Percentiles rank a stretch among this genome's conserved stretches.
phyloP scores from a whole-genome alignment of 2,888 invertebrate species.

The Xylota segnis region DNA sequence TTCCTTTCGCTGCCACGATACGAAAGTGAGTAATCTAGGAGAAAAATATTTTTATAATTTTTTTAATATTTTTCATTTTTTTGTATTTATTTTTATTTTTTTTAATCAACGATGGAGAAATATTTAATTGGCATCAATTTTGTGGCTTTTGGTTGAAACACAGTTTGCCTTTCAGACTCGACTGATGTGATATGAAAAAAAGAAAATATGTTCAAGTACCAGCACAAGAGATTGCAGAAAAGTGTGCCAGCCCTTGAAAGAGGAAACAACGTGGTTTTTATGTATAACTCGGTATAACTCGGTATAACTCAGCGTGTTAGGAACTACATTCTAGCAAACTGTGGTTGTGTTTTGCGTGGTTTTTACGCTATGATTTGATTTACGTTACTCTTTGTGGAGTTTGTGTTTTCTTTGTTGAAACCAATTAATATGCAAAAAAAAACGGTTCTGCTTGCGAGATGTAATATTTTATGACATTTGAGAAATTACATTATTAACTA shows the following conservation, averaged over 20 bases:
- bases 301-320: not conserved
- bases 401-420: slow-evolving; percentile 6
- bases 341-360: not conserved
- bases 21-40: slow-evolving; percentile 6
- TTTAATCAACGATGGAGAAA: slow-evolving; percentile 30
- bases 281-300: not conserved
- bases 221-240: not conserved
- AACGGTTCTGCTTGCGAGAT: not conserved
- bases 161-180: not conserved
- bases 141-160: not conserved
- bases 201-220: not conserved
- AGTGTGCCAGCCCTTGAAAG: slow-evolving; percentile 4
- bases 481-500: slow-evolving; percentile 2
- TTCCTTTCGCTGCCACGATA: slow-evolving; percentile 1
- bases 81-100: not conserved
- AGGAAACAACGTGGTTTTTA: not conserved
- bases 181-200: not conserved
- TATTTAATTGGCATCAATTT: slow-evolving; percentile 25
- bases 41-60: not conserved
- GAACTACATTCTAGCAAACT: not conserved
- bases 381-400: not conserved
- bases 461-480: slow-evolving; percentile 15
- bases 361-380: not conserved
- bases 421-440: not conserved
- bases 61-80: not conserved